These are phyloP conservation scores for Microtus obscurus DNA, from an alignment of 2,797 vertebrate genomes.

Conservation along the genomic window DNA sequence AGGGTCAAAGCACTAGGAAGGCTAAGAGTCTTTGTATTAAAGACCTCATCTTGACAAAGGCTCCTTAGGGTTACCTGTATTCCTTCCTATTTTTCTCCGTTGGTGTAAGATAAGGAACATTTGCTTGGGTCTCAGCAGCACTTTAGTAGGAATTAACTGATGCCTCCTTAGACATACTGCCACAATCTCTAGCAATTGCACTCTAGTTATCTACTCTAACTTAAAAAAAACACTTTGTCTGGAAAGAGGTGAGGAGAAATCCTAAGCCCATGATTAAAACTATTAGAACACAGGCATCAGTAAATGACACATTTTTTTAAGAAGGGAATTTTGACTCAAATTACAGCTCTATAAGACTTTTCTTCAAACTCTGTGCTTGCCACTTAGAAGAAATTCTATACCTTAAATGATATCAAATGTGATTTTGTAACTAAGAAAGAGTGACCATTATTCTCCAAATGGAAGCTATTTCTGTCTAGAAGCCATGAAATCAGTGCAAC, in stretches of 20 bases:
- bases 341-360: not conserved
- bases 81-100: constrained; percentile 32
- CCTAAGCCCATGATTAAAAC: not conserved
- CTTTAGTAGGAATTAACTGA: not conserved
- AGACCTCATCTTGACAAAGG: constrained; percentile 5
- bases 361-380: not conserved
- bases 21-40: not conserved
- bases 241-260: not conserved
- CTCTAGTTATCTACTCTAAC: not conserved
- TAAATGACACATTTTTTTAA: not conserved
- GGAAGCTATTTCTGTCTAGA: not conserved
- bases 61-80: not conserved
- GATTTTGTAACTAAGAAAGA: constrained; percentile 7
- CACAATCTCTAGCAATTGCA: not conserved
- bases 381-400: not conserved
- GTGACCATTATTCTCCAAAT: not conserved
- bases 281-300: not conserved
- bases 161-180: not conserved
- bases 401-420: not conserved
- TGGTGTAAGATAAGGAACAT: not conserved
- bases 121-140: not conserved
- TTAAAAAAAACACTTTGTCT: not conserved
- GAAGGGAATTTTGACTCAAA: constrained; percentile 2
- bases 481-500: not conserved
- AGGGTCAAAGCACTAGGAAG: not conserved